phyloP scores from a whole-genome alignment of 2,888 invertebrate genomes.

The Nomada lathburiana region DNA sequence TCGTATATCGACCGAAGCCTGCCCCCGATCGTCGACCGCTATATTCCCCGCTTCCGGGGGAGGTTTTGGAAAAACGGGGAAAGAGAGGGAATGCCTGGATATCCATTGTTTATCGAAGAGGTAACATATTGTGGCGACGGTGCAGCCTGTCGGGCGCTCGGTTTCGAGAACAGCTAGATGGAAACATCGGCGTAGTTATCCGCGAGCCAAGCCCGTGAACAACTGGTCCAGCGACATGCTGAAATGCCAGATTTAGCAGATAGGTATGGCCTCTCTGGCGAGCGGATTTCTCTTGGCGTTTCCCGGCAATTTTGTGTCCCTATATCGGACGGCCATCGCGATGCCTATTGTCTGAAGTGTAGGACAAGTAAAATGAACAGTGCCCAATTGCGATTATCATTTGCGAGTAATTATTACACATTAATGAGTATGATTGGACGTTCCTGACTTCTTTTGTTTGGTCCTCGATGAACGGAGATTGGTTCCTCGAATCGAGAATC shows the following conservation, averaged over 20 bases:
- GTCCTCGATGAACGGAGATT: neutral
- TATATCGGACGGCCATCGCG: conserved; percentile 6
- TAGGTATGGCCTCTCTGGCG: neutral
- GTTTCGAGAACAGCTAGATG: conserved; percentile 18
- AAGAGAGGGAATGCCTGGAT: neutral
- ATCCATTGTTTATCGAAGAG: conserved; percentile 3
- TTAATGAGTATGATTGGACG: neutral
- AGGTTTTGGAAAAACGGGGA: neutral
- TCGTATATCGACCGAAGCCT: too few relatives aligned
- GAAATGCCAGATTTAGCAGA: conserved; percentile 54
- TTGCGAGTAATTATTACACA: neutral
- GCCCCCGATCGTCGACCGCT: neutral
- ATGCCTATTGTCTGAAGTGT: neutral
- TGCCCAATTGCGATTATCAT: conserved; percentile 15
- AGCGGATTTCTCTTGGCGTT: conserved; percentile 38
- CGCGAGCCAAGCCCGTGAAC: conserved; percentile 24
- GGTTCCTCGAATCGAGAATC: too few relatives aligned
- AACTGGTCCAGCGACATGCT: conserved; percentile 7
- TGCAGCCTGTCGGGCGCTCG: neutral
- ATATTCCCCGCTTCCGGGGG: neutral
- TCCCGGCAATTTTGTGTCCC: conserved; percentile 50
- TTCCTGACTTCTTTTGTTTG: neutral
- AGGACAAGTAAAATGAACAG: conserved; percentile 12
- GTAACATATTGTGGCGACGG: neutral
- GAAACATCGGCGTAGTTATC: conserved; percentile 11